A percentile compares a stretch with the other conserved stretches of the same genome.
Evolutionary conservation across 2,797 vertebrate genomes (phyloP).

Genomic region (Phaenicophaeus curvirostris): DNA sequence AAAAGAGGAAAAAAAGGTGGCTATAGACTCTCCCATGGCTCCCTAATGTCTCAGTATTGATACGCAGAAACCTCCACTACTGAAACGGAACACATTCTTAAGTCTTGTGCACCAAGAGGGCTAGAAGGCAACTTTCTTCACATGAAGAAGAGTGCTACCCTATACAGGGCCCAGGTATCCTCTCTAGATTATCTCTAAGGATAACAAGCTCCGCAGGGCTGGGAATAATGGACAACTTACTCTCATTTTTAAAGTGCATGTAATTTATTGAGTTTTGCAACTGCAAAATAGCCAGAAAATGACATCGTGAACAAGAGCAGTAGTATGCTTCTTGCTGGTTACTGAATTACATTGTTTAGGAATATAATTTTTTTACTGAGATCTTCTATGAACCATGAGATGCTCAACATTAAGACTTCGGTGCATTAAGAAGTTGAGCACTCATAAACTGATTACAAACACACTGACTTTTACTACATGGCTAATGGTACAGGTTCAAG

Average conservation of each 20-base stretch:
- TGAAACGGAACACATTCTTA: background rate
- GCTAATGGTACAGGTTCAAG: background rate
- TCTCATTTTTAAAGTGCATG: background rate
- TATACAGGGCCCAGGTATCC: fast-evolving
- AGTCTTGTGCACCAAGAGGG: fast-evolving
- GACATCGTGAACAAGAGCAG: background rate
- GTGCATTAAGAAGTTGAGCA: background rate
- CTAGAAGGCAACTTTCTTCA: background rate
- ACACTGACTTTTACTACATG: background rate
- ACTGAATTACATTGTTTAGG: background rate
- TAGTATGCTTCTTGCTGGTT: background rate
- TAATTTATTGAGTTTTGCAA: background rate
- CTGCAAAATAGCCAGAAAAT: background rate
- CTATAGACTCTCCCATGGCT: background rate
- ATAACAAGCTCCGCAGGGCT: background rate
- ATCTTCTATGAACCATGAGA: fast-evolving
- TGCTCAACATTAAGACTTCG: background rate
- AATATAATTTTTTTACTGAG: background rate
- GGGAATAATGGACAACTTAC: background rate
- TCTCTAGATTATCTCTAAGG: background rate
- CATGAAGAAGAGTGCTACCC: fast-evolving
- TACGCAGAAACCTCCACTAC: background rate
- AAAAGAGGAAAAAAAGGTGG: background rate
- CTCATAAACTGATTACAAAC: background rate
- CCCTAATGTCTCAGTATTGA: background rate